Conservation (phyloP, 2,797 vertebrate species). For the Alectoris magna region DNA sequence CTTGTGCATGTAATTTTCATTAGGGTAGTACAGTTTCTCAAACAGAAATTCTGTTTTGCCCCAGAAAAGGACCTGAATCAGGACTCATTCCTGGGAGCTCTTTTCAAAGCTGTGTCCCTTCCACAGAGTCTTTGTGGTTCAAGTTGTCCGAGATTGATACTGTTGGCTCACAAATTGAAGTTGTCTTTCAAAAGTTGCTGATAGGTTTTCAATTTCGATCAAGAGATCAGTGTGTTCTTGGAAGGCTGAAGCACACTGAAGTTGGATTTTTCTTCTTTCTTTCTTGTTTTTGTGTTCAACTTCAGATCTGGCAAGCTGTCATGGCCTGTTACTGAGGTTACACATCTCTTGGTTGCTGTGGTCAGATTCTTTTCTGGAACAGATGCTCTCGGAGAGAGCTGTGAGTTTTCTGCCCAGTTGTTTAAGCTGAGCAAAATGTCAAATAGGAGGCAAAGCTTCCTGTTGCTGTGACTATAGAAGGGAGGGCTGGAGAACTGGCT, state of each 20-base stretch:
- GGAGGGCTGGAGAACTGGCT: not conserved
- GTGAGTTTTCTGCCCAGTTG: not conserved
- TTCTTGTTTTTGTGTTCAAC: not conserved
- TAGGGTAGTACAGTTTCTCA: not conserved
- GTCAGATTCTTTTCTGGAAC: not conserved
- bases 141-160: not conserved
- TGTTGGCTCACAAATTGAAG: not conserved
- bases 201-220: not conserved
- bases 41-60: not conserved
- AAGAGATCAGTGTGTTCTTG: not conserved
- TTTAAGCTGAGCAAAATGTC: not conserved
- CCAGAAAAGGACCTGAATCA: rapidly evolving
- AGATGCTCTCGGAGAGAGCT: not conserved
- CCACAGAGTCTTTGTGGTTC: not conserved
- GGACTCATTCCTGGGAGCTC: not conserved
- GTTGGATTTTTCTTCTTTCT: not conserved
- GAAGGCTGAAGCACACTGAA: not conserved
- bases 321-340: not conserved
- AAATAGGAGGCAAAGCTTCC: not conserved
- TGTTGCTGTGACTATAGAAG: not conserved
- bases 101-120: not conserved
- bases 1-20: not conserved
- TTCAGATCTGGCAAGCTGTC: not conserved
- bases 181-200: not conserved
- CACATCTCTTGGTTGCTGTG: not conserved